A percentile compares a stretch with the other conserved stretches of the same genome.
Conservation (phyloP, 2,888 invertebrate species). For the Sarcophaga carnaria region DNA sequence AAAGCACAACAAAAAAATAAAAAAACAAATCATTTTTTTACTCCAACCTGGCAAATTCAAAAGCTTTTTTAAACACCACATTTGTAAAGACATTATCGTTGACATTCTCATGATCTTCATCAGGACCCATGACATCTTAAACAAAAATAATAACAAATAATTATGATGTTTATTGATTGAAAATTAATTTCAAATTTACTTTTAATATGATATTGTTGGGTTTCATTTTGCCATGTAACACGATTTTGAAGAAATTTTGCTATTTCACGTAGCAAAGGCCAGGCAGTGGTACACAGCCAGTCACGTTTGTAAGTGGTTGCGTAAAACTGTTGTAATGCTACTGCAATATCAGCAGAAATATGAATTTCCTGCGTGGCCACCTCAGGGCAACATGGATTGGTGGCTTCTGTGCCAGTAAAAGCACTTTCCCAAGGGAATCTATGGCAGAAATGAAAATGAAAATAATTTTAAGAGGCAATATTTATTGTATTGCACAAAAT, state of each 20-base stretch:
- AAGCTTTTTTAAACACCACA: constrained; percentile 84
- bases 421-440: constrained; percentile 86
- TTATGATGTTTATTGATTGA: too few species aligned
- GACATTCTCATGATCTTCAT: constrained; percentile 84
- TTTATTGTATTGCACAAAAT: background rate
- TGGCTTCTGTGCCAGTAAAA: constrained; percentile 84
- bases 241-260: constrained; percentile 85
- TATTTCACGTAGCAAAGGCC: constrained; percentile 84
- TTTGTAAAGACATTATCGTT: constrained; percentile 85
- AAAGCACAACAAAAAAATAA: background rate
- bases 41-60: constrained; percentile 84
- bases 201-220: constrained; percentile 83
- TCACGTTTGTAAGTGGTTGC: constrained; percentile 73
- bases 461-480: background rate
- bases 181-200: constrained; percentile 77
- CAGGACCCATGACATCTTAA: constrained; percentile 85
- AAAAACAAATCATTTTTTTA: background rate
- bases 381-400: constrained; percentile 84
- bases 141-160: background rate
- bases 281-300: constrained; percentile 82
- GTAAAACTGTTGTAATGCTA: constrained; percentile 81
- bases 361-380: constrained; percentile 84
- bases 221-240: constrained; percentile 82
- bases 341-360: constrained; percentile 84
- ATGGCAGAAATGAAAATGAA: background rate